phyloP scores from a whole-genome alignment of 2,113 vertebrate species.

The Albula goreensis region DNA sequence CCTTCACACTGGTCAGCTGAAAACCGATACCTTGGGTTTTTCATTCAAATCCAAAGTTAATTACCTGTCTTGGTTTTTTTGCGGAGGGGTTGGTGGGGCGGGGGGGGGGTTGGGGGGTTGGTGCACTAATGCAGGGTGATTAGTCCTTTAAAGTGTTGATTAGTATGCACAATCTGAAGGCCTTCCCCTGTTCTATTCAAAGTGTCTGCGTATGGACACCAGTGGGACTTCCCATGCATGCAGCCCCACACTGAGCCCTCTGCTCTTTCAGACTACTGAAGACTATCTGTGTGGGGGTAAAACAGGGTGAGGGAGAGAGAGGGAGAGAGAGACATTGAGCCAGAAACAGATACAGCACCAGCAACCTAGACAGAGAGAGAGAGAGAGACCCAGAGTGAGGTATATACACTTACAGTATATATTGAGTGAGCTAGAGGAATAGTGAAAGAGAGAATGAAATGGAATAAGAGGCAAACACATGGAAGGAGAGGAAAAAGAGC shows the following conservation, averaged over 20 bases:
- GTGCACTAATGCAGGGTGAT: not conserved
- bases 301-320: not conserved
- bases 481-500: not conserved
- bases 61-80: not conserved
- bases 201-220: not conserved
- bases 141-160: constrained; percentile 22
- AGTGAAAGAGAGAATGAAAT: not conserved
- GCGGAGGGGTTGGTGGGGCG: not conserved
- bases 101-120: no score
- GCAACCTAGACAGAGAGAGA: constrained; percentile 23
- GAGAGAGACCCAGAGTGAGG: not conserved
- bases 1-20: not conserved
- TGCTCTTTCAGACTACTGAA: not conserved
- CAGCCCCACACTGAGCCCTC: not conserved
- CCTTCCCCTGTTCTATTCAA: not conserved
- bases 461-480: not conserved
- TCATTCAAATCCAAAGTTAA: not conserved
- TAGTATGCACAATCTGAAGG: constrained; percentile 3
- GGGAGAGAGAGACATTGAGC: not conserved
- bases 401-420: not conserved
- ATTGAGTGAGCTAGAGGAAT: no score
- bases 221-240: not conserved
- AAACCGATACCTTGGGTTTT: constrained; percentile 4
- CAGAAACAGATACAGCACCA: constrained; percentile 20
- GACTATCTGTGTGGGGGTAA: not conserved